Evolutionary conservation across 2,888 invertebrate species (phyloP), one percentile per base, ranked within the genome.

Genomic region (Polydesmus complanatus): DNA sequence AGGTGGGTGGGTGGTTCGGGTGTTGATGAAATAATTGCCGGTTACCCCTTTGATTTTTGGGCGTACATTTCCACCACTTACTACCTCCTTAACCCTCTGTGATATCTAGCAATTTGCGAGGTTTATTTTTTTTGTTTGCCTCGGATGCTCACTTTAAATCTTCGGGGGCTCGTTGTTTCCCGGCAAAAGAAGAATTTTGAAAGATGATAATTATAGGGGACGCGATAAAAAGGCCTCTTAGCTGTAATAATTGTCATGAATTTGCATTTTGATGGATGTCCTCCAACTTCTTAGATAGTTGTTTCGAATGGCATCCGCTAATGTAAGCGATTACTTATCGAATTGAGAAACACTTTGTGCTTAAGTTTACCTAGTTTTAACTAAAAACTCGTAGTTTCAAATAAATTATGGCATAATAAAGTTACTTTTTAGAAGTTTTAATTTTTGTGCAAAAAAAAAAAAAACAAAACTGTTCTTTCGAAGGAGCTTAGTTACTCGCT

Each of bases 1-100:
- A 51, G 21, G 21, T 5, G 51, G 5, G 5, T 3, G 5, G 21
- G 21, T 5, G 51, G 5, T 3, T 3, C 3, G 57, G 49, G 57
- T 57, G 57, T 57, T 57, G 57, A 57, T 57, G 57, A 57, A 57
- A 57, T 57, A 57, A 57, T 57, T 57, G 57, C 50, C 22, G 57
- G 57, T 37, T 53, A 37, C 37, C 37, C 37, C 37, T 37, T 37
- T 37, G 37, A 37, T 37, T 37, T 37, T 37, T 37, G 37, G 37
- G 37, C 37, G 37, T 37, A 8, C 5, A 37, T 37, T 8, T 8
- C 37, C 37, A 37, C 37, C 37, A 5, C 5, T 14, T 8, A 37
- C 14, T 14, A 8, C 8, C 37, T 37, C 14, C n/a, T n/a, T n/a
- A n/a, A n/a, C n/a, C n/a, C n/a, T n/a, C n/a, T n/a, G n/a, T n/a